These are phyloP conservation scores for Oceanites oceanicus DNA, from an alignment of 2,113 vertebrate species.

Conservation along the genomic window DNA sequence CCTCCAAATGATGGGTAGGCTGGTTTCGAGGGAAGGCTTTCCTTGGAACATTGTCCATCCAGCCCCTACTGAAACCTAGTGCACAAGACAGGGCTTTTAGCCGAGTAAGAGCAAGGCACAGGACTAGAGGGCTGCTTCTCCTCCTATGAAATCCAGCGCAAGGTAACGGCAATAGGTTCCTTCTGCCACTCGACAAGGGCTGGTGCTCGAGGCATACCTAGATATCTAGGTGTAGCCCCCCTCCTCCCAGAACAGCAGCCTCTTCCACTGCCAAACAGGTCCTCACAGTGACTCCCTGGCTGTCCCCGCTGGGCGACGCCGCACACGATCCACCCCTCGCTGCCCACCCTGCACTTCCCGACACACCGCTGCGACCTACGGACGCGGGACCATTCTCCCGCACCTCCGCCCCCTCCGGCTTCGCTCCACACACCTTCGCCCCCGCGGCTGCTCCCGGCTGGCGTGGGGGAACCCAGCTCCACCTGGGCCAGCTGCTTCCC, in stretches of 20 bases:
- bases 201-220: not conserved
- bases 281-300: not conserved
- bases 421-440: rapidly evolving
- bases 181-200: not conserved
- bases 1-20: rapidly evolving
- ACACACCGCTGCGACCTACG: rapidly evolving
- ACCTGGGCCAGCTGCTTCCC: too few relatives aligned
- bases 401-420: rapidly evolving
- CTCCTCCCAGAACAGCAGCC: not conserved
- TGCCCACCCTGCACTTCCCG: not conserved
- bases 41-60: not conserved
- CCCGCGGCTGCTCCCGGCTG: not conserved
- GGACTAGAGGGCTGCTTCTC: not conserved
- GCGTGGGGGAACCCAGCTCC: not conserved
- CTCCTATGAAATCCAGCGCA: not conserved
- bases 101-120: not conserved
- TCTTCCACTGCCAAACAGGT: not conserved
- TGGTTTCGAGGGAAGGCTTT: not conserved
- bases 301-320: not conserved
- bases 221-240: rapidly evolving
- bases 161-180: not conserved
- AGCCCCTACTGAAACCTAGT: not conserved
- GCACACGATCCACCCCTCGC: rapidly evolving
- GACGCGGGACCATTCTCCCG: rapidly evolving
- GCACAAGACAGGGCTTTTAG: not conserved